These are phyloP conservation scores for Tetrapedia diversipes DNA, from an alignment of 2,888 invertebrate species.

Conservation along the genomic window DNA sequence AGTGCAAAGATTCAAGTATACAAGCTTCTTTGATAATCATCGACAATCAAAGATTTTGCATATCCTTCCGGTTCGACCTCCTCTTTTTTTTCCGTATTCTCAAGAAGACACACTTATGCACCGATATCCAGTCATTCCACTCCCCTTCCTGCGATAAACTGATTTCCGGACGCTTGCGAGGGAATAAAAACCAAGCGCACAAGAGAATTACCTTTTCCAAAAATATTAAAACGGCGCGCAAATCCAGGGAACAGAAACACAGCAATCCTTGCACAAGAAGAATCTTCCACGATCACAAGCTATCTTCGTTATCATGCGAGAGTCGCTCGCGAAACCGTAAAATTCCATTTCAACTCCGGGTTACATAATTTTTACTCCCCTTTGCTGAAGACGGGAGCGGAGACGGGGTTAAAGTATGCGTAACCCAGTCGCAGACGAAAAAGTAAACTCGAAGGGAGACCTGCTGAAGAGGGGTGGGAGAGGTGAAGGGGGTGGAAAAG, in stretches of 20 bases:
- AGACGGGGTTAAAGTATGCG: conserved; percentile 13
- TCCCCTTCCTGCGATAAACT: neutral
- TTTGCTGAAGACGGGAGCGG: neutral
- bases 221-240: neutral
- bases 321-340: neutral
- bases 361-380: neutral
- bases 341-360: neutral
- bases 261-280: neutral
- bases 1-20: too few relatives aligned
- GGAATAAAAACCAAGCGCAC: neutral
- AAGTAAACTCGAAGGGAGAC: conserved; percentile 7
- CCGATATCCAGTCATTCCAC: neutral
- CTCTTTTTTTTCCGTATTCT: neutral
- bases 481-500: neutral
- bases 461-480: neutral
- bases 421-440: neutral
- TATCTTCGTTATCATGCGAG: neutral
- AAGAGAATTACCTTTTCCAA: neutral
- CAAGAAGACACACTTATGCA: neutral
- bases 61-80: neutral
- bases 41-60: neutral
- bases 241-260: neutral
- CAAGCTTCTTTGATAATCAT: too few relatives aligned
- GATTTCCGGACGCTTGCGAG: neutral
- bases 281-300: neutral